A percentile compares a stretch with the other conserved stretches of the same genome.
These are phyloP conservation scores for Lagenorhynchus albirostris DNA, from an alignment of 2,113 vertebrate species.

Conservation along the genomic window DNA sequence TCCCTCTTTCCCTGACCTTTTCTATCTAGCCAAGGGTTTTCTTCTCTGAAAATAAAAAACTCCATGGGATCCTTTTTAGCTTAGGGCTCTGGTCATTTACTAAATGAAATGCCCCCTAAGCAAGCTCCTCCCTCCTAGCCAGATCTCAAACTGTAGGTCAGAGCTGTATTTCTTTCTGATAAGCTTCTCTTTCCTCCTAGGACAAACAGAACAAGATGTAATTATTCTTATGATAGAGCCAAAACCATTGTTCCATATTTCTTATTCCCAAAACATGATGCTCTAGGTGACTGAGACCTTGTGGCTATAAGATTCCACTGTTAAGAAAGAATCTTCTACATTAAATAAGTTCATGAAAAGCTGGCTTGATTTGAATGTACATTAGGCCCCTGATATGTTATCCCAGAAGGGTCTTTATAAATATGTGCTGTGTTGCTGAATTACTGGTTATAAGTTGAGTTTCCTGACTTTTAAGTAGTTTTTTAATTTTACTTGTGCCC, in stretches of 20 bases:
- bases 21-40: not conserved
- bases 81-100: not conserved
- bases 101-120: not conserved
- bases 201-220: not conserved
- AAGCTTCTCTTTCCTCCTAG: not conserved
- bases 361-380: not conserved
- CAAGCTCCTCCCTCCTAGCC: not conserved
- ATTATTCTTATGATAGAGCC: not conserved
- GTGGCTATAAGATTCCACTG: not conserved
- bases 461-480: not conserved
- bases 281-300: not conserved
- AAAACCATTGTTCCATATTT: not conserved
- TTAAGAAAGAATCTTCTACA: not conserved
- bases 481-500: constrained; percentile 4
- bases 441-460: not conserved
- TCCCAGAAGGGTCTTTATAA: not conserved
- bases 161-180: not conserved
- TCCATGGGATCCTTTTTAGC: not conserved
- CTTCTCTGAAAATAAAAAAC: constrained; percentile 35
- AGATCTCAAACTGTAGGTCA: not conserved
- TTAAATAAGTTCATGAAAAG: not conserved
- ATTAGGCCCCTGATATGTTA: not conserved
- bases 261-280: not conserved
- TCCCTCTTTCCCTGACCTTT: not conserved
- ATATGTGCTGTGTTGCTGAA: not conserved